Conservation (phyloP, 2,113 vertebrate species). For the Pollimyrus isidori region DNA sequence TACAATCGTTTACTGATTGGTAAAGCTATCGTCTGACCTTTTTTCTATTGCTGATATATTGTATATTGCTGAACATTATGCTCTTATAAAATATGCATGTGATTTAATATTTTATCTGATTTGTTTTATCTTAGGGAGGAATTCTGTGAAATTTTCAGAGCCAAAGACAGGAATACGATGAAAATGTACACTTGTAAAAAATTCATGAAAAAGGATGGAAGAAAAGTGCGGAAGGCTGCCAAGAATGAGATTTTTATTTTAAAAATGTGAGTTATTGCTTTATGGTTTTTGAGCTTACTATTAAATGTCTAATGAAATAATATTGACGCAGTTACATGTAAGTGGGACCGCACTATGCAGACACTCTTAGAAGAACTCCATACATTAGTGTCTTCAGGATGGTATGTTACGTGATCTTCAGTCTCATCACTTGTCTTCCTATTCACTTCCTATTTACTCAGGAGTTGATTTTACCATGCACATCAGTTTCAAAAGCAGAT, state of each 20-base stretch:
- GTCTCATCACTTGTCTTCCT: neutral
- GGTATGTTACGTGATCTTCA: neutral
- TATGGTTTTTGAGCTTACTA: neutral
- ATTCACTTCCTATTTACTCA: neutral
- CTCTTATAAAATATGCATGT: neutral
- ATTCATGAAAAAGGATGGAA: constrained; percentile 92
- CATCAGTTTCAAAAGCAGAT: neutral
- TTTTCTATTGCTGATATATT: too few species aligned
- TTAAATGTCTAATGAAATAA: neutral
- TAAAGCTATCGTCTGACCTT: neutral
- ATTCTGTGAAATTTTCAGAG: constrained; percentile 96
- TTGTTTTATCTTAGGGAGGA: constrained; percentile 75
- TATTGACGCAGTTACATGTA: neutral
- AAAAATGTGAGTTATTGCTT: constrained; percentile 71
- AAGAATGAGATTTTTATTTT: constrained; percentile 98
- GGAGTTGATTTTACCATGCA: neutral
- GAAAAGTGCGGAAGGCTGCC: constrained; percentile 94
- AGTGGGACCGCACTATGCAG: neutral
- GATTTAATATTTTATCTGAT: constrained; percentile 6
- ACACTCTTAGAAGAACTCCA: neutral
- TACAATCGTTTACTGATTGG: neutral
- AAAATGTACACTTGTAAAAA: constrained; percentile 98
- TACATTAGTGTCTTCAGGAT: neutral
- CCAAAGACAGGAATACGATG: constrained; percentile 89
- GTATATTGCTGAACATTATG: neutral